Percentiles rank a stretch among this genome's conserved stretches.
These are phyloP conservation scores for Atlantisia rogersi DNA, from an alignment of 2,113 vertebrate species.

Conservation along the genomic window DNA sequence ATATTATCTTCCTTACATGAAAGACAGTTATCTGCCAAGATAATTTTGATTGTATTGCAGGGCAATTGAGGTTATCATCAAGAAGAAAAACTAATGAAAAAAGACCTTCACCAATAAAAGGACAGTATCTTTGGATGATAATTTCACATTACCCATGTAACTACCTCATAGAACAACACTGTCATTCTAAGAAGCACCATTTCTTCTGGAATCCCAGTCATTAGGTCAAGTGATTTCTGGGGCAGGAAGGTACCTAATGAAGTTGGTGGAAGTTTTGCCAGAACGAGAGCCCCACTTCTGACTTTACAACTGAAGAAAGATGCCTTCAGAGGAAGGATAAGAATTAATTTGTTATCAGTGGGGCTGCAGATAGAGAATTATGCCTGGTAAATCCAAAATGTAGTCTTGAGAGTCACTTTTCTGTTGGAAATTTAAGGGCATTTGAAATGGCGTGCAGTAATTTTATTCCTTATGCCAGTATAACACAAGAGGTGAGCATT, in stretches of 20 bases:
- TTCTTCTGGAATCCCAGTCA: not conserved
- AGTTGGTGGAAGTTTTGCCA: not conserved
- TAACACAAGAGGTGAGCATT: not conserved
- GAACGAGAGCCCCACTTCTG: not conserved
- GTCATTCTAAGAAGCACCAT: not conserved
- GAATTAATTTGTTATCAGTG: not conserved
- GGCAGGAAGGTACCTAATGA: not conserved
- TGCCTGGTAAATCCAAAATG: not conserved
- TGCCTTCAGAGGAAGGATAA: not conserved
- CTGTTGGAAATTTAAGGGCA: not conserved
- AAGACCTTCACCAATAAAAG: not conserved
- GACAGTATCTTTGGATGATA: not conserved
- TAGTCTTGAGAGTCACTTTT: not conserved
- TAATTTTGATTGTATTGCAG: not conserved
- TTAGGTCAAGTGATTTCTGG: not conserved
- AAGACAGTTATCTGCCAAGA: not conserved
- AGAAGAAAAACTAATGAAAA: not conserved
- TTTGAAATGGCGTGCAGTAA: not conserved
- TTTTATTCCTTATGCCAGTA: not conserved
- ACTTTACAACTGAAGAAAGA: not conserved
- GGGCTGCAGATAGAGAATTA: not conserved
- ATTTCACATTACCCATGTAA: not conserved
- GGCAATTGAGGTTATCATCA: not conserved
- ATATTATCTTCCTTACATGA: not conserved
- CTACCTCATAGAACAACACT: not conserved